Evolutionary conservation across 2,113 vertebrate genomes (phyloP), one percentile per base, ranked within the genome.

Genomic region (Aramus guarauna): DNA sequence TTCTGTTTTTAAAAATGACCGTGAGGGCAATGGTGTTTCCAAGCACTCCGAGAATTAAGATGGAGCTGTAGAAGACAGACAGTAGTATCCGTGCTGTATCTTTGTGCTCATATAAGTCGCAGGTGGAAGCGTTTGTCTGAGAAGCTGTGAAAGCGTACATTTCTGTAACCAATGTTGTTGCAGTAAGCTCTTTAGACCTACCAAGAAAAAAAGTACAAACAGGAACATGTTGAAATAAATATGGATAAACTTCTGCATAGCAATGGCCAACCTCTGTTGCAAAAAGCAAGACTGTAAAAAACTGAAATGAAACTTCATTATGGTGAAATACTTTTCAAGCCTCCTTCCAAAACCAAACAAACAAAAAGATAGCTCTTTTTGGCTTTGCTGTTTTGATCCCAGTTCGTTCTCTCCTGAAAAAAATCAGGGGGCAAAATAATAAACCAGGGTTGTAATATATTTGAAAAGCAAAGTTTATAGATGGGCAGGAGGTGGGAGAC

Each of bases 1-100:
- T 99, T 63, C 98, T 92, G 95, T 99, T 99, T 90, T 99, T 98
- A 30, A 99, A 96, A 78, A 99, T 99, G 92, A 99, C 99, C 0
- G 98, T 96, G 74, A 99, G 97, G 56, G 99, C 99, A 39, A 99
- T 94, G 92, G 97, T 37, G 72, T 99, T 99, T 41, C 99, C 99
- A 7, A 98, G 77, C 30, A 99, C 94, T 9, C 99, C 99, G 19
- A 99, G 96, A 8, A 98, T 10, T 59, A 99, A 99, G 66, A 99
- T 98, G 4, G 97, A 37, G 50, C 97, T 97, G 34, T 99, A 99
- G 95, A 99, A 96, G 12, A 99, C 81, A 4, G 99, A 98, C 83
- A 99, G 97, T 48, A 99, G 32, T 37, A 99, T 96, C 52, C 96
- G 97, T 39, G 99, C 99, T 3, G 98, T 98, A 6, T 87, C 34